These are phyloP conservation scores for Luidia sarsii DNA, from an alignment of 53 echinoderm and acorn worm species.

Conservation along the genomic window DNA sequence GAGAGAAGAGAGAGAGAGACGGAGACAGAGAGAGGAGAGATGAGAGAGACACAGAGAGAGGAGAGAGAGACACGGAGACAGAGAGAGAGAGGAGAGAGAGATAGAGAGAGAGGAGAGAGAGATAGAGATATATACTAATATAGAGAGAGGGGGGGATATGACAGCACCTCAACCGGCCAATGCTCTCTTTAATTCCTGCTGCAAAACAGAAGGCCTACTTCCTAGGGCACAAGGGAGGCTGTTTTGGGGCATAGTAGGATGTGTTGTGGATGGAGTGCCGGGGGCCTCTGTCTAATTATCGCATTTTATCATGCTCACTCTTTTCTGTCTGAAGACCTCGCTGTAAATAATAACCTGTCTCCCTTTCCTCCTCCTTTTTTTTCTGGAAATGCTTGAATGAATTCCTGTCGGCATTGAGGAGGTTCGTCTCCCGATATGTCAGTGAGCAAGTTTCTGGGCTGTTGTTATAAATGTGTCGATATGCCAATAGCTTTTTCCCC, in stretches of 20 bases:
- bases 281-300: conserved; percentile 34
- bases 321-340: not conserved
- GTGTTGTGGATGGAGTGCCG: conserved; percentile 41
- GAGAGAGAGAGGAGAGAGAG: too few species aligned
- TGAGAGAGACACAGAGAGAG: too few species aligned
- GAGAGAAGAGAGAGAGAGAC: too few species aligned
- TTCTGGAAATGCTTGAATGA: not conserved
- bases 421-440: conserved; percentile 21
- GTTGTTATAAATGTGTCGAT: too few species aligned
- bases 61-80: too few species aligned
- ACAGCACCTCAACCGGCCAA: conserved; percentile 29
- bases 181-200: conserved; percentile 43
- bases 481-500: not conserved
- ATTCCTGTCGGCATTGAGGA: conserved; percentile 17
- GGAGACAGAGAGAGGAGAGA: too few species aligned
- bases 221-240: conserved; percentile 27
- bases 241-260: conserved; percentile 50
- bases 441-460: too few species aligned
- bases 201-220: conserved; percentile 46
- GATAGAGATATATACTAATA: too few species aligned
- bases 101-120: too few species aligned
- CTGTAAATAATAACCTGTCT: conserved; percentile 49
- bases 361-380: not conserved
- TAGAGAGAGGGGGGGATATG: not conserved
- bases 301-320: conserved; percentile 52